phyloP scores from a whole-genome alignment of 2,888 invertebrate genomes.

The Oscheius sp. region DNA sequence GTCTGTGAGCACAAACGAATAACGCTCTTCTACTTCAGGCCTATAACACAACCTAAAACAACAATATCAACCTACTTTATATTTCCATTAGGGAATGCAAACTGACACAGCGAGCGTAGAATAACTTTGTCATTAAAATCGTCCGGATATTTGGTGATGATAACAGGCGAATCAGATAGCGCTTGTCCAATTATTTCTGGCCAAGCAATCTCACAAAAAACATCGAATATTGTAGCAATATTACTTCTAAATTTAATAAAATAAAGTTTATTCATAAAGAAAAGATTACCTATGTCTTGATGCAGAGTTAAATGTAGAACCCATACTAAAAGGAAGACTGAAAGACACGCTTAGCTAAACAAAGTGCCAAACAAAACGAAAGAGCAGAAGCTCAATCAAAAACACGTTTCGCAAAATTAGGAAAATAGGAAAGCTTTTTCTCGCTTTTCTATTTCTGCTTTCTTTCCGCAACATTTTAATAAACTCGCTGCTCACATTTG shows the following conservation, averaged over 20 bases:
- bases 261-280: too few species aligned
- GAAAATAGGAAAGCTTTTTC: too few species aligned
- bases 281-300: too few species aligned
- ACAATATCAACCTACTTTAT: conserved; percentile 35
- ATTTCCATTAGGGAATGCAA: conserved; percentile 66
- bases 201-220: conserved; percentile 58
- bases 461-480: too few species aligned
- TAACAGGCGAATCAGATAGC: conserved; percentile 17
- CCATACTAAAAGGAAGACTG: too few species aligned
- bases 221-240: conserved; percentile 63
- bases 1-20: conserved; percentile 94
- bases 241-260: conserved; percentile 56
- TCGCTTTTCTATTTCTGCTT: too few species aligned
- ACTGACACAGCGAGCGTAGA: conserved; percentile 66
- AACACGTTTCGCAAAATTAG: too few species aligned
- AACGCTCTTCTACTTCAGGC: conserved; percentile 83
- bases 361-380: too few species aligned
- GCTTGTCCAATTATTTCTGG: conserved; percentile 28
- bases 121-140: conserved; percentile 64
- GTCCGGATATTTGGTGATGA: conserved; percentile 67
- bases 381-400: too few species aligned
- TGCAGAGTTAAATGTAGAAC: too few species aligned
- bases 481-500: too few species aligned
- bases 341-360: too few species aligned
- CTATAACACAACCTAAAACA: conserved; percentile 38